These are phyloP conservation scores for Ciconia maguari DNA, from an alignment of 2,113 vertebrate species.

Conservation along the genomic window DNA sequence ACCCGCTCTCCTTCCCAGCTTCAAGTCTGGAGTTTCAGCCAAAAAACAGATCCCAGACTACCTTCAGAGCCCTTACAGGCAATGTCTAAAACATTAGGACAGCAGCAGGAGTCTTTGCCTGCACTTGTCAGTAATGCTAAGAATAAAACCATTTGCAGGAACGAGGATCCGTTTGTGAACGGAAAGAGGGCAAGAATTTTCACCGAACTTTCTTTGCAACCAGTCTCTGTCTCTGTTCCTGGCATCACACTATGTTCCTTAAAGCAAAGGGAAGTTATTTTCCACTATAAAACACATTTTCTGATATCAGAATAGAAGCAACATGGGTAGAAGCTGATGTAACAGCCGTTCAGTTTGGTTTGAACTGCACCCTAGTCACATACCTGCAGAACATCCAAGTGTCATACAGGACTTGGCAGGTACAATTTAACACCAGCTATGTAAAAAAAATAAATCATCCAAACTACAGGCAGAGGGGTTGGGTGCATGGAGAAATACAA, in stretches of 20 bases:
- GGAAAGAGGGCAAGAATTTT: not conserved
- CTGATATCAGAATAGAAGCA: not conserved
- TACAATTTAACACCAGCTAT: not conserved
- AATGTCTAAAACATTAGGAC: not conserved
- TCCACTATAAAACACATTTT: not conserved
- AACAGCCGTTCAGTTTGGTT: not conserved
- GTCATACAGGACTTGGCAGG: not conserved
- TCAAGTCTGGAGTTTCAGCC: not conserved
- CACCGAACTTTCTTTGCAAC: not conserved
- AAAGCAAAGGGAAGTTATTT: not conserved
- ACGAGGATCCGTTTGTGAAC: rapidly evolving
- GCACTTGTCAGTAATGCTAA: not conserved
- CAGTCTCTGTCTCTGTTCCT: not conserved
- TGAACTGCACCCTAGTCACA: not conserved
- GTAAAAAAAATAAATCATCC: not conserved
- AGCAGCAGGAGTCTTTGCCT: not conserved
- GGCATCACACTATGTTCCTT: not conserved
- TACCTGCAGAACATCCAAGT: not conserved
- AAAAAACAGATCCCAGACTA: not conserved
- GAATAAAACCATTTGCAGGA: not conserved
- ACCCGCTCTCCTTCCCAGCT: not conserved
- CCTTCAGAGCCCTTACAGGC: not conserved
- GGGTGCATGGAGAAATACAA: not conserved
- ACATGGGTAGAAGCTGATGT: not conserved
- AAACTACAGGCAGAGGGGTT: not conserved